Evolutionary conservation across 2,113 vertebrate species (phyloP).

Genomic region (Corythornis cristatus): DNA sequence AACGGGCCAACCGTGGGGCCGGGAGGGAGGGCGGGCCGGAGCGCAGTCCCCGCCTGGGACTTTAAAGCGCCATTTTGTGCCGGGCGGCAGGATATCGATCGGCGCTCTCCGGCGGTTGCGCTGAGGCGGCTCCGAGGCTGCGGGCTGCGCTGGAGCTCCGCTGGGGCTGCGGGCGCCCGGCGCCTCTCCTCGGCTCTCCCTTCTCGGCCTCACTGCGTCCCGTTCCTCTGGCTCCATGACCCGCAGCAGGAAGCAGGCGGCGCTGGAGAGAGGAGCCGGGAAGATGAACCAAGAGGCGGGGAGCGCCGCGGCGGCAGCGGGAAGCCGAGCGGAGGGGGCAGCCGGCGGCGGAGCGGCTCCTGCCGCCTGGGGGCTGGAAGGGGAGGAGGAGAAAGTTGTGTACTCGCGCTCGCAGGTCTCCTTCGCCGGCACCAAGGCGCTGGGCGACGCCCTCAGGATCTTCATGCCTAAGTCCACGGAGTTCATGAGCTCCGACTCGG

Average conservation of each 20-base stretch:
- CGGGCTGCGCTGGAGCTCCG: no score
- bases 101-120: conserved; percentile 2
- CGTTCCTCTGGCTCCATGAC: neutral
- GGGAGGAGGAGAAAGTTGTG: conserved; percentile 78
- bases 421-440: conserved; percentile 75
- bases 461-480: conserved; percentile 82
- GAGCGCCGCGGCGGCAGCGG: conserved; percentile 26
- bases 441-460: conserved; percentile 81
- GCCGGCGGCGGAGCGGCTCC: neutral
- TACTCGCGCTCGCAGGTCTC: conserved; percentile 79
- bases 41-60: conserved; percentile 18
- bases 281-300: conserved; percentile 54
- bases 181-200: neutral
- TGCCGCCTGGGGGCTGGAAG: conserved; percentile 1
- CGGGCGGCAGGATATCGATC: conserved; percentile 37
- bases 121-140: no score
- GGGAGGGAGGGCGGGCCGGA: conserved; percentile 32
- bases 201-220: neutral
- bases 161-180: neutral
- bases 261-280: conserved; percentile 5
- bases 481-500: conserved; percentile 83
- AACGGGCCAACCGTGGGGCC: conserved; percentile 53
- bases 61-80: conserved; percentile 77
- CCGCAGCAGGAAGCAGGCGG: conserved; percentile 42
- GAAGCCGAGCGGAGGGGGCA: neutral